Evolutionary conservation across 2,888 invertebrate species (phyloP), one percentile per base, ranked within the genome.

Genomic region (Deilephila porcellus): DNA sequence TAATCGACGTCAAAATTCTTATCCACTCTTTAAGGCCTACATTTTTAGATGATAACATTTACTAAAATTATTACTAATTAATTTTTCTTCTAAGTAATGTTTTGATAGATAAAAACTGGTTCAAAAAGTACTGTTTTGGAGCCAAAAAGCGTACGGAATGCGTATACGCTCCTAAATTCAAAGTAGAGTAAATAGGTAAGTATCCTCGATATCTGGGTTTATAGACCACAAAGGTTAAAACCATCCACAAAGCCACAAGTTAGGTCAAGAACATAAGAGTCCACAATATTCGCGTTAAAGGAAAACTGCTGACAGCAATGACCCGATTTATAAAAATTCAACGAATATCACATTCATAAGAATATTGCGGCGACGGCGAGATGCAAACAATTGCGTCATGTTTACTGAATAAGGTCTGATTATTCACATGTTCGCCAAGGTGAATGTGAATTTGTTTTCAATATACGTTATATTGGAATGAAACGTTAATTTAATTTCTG

Each of bases 251-350:
- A 14, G 52, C 52, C 17, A 56, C 19, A 1, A 56, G 56, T 56
- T 56, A 52, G 53, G 70, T 70, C 29, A 52, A 29, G 29, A 17
- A 17, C 14, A 70, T 11, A 45, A 3, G 45, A 45, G 14, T 14
- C 45, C 45, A 29, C 53, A 70, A n/a, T n/a, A 32, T 25, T 70
- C n/a, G 32, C 8, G 63, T 63, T 17, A 52, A 64, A 67, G 67
- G 67, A 67, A 67, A 67, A 67, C 25, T 34, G 45, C 37, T 52
- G 20, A 25, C 67, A 52, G 25, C 67, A 67, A 52, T 67, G 67
- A 67, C 67, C 67, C 25, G 52, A 67, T 67, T 67, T 67, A 67
- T 67, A 67, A 52, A 67, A 52, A 25, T 52, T 52, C 67, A 45
- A 67, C 25, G 67, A 67, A 67, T 45, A 45, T 52, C 11, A 67